Percentiles rank a stretch among this genome's conserved stretches.
These are phyloP conservation scores for Drosophila prosaltans DNA, from an alignment of 1,140 invertebrate genomes.

Conservation along the genomic window DNA sequence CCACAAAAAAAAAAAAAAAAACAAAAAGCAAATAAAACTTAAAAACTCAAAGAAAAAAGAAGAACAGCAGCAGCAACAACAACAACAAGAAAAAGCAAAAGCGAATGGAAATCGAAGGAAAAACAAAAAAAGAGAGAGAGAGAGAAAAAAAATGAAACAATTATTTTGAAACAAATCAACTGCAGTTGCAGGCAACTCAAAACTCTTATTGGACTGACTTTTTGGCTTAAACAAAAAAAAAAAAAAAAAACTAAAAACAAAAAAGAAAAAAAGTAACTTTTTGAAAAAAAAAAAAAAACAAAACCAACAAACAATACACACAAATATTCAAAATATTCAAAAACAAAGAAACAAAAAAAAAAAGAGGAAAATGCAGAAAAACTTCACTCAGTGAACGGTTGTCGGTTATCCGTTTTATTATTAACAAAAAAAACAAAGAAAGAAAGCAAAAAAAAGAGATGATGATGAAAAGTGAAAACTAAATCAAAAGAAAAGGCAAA, in stretches of 20 bases:
- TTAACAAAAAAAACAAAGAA: constrained; percentile 14
- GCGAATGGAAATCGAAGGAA: constrained; percentile 40
- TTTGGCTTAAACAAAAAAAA: constrained; percentile 65
- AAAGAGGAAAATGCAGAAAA: background rate
- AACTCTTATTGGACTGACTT: constrained; percentile 82
- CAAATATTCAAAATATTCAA: constrained; percentile 76
- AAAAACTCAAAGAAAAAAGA: constrained; percentile 53
- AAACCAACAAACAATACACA: constrained; percentile 29
- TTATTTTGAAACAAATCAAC: constrained; percentile 80
- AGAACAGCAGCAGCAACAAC: constrained; percentile 38
- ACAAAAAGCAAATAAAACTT: constrained; percentile 26
- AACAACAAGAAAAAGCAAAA: constrained; percentile 17
- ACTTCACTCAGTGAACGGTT: constrained; percentile 71
- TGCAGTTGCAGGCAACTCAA: constrained; percentile 82
- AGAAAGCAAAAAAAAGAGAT: constrained; percentile 6
- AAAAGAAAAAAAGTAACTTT: constrained; percentile 66
- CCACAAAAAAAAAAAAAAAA: constrained; percentile 42
- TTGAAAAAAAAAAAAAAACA: constrained; percentile 70
- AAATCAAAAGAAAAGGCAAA: constrained; percentile 21
- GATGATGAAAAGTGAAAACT: background rate
- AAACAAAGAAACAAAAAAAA: constrained; percentile 35
- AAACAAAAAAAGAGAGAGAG: constrained; percentile 54
- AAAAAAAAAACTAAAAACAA: constrained; percentile 57
- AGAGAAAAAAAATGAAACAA: constrained; percentile 66
- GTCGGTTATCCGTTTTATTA: constrained; percentile 62